phyloP scores from a whole-genome alignment of 2,888 invertebrate genomes.

The Penaeus monodon region DNA sequence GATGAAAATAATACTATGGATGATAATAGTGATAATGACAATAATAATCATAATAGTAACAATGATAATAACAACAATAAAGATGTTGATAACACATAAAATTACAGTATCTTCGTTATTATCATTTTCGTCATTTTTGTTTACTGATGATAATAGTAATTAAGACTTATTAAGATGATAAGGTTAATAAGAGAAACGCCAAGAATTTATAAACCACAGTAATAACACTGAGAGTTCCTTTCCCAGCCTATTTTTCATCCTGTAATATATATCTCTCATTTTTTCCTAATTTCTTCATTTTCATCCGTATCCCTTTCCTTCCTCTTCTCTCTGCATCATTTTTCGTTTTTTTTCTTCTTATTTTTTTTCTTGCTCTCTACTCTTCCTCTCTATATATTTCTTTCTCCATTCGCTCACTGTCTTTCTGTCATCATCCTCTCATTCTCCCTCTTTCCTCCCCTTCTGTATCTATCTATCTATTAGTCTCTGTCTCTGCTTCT shows the following conservation, averaged over 20 bases:
- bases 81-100: too few species aligned
- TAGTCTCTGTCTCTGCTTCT: background rate
- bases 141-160: too few species aligned
- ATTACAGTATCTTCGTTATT: too few species aligned
- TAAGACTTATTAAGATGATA: too few species aligned
- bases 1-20: too few species aligned
- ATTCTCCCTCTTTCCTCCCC: background rate
- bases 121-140: too few species aligned
- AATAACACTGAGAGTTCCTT: background rate
- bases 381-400: background rate
- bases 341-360: background rate
- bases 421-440: too few species aligned
- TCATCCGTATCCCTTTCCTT: background rate
- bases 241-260: background rate
- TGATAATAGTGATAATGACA: too few species aligned
- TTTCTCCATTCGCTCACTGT: background rate
- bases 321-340: background rate
- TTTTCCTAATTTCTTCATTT: background rate
- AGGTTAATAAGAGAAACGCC: too few species aligned
- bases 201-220: too few species aligned
- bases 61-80: too few species aligned
- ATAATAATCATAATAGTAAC: too few species aligned
- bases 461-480: background rate
- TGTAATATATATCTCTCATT: background rate
- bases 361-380: background rate